Conservation (phyloP, 2,113 vertebrate genomes). For the Pseudolaguvia tuberculata region DNA sequence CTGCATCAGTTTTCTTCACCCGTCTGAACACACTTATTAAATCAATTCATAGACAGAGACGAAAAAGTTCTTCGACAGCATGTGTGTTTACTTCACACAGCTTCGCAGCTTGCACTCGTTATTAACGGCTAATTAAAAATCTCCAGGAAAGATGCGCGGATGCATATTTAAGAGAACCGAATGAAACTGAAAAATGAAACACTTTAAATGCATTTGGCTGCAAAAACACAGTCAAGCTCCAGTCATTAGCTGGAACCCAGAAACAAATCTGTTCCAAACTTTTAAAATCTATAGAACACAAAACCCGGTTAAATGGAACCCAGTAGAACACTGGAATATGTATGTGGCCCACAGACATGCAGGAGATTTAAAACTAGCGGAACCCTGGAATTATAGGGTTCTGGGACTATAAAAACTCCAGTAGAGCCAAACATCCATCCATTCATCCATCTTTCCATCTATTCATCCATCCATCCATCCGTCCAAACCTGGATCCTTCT, state of each 20-base stretch:
- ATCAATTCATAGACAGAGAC: conserved; percentile 13
- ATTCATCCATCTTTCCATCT: too few relatives aligned
- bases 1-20: background rate
- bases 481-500: too few relatives aligned
- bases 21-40: conserved; percentile 3
- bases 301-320: too few relatives aligned
- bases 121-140: conserved; percentile 33
- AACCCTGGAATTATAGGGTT: background rate
- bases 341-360: too few relatives aligned
- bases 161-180: conserved; percentile 10
- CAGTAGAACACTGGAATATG: too few relatives aligned
- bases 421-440: too few relatives aligned
- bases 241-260: too few relatives aligned
- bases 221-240: background rate
- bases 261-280: too few relatives aligned
- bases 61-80: conserved; percentile 3
- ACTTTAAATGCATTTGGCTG: conserved; percentile 3
- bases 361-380: too few relatives aligned
- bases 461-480: too few relatives aligned
- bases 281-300: too few relatives aligned
- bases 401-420: background rate
- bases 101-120: conserved; percentile 18
- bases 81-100: conserved; percentile 28
- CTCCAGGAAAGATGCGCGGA: background rate
- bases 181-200: conserved; percentile 10